Percentiles rank a stretch among this genome's conserved stretches.
Conservation (phyloP, 2,113 vertebrate species). For the Amphiprion ocellaris region DNA sequence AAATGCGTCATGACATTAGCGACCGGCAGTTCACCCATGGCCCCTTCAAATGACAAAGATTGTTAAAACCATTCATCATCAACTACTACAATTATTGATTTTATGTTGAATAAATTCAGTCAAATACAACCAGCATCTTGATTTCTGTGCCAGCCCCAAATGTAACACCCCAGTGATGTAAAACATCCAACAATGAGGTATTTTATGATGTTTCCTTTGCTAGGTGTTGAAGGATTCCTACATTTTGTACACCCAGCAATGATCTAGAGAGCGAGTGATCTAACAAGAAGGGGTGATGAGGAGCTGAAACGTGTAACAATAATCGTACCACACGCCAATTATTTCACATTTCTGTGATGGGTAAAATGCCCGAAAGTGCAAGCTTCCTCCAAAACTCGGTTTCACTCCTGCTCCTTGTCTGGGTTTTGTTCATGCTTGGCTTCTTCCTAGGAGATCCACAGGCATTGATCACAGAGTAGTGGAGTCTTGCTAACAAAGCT, state of each 20-base stretch:
- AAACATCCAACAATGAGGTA: slow-evolving; percentile 6
- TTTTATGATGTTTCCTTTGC: slow-evolving; percentile 3
- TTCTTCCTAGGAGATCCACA: slow-evolving; percentile 56
- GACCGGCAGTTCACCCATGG: no score
- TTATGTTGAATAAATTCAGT: no score
- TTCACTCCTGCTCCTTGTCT: slow-evolving; percentile 39
- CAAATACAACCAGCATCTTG: no score
- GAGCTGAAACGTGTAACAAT: slow-evolving; percentile 31
- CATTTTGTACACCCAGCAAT: neutral
- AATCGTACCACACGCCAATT: slow-evolving; percentile 63
- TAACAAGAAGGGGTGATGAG: slow-evolving; percentile 46
- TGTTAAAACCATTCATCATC: no score
- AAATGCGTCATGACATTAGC: no score
- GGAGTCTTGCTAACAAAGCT: slow-evolving; percentile 60
- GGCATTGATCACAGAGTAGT: slow-evolving; percentile 67
- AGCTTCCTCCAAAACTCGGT: slow-evolving; percentile 5
- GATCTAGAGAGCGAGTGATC: slow-evolving; percentile 30
- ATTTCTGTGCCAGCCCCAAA: neutral
- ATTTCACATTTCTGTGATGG: slow-evolving; percentile 62
- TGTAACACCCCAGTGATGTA: neutral
- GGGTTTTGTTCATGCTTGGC: slow-evolving; percentile 56
- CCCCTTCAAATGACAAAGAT: no score
- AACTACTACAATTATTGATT: no score
- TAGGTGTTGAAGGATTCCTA: slow-evolving; percentile 11
- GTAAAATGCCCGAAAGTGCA: slow-evolving; percentile 30